Percentiles rank a stretch among this genome's conserved stretches.
phyloP scores from a whole-genome alignment of 2,888 invertebrate genomes.

The Chalcis sispes region DNA sequence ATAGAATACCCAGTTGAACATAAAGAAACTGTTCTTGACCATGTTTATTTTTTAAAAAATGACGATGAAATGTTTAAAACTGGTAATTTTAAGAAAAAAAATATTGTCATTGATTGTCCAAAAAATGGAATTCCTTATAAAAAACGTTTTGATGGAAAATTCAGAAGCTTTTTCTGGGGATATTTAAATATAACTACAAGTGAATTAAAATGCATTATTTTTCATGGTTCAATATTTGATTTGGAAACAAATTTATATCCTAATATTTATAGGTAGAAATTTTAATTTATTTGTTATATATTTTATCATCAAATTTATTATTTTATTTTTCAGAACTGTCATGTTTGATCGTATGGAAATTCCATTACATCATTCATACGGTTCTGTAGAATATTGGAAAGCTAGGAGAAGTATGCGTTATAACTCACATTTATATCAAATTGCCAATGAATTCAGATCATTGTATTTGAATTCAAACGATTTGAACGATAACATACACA shows the following conservation, averaged over 20 bases:
- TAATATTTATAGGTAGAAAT: slow-evolving; percentile 74
- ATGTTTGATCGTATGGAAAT: slow-evolving; percentile 88
- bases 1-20: slow-evolving; percentile 76
- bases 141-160: slow-evolving; percentile 72
- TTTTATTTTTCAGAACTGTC: slow-evolving; percentile 35
- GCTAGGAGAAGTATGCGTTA: slow-evolving; percentile 95
- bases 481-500: slow-evolving; percentile 79
- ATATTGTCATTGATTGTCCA: slow-evolving; percentile 41
- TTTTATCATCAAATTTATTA: background rate
- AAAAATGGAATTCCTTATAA: slow-evolving; percentile 63
- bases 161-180: slow-evolving; percentile 82
- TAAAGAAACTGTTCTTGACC: slow-evolving; percentile 80
- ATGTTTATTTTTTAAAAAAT: slow-evolving; percentile 89
- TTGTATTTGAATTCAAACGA: slow-evolving; percentile 81
- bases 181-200: slow-evolving; percentile 83
- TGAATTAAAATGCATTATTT: slow-evolving; percentile 86
- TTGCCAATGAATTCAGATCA: slow-evolving; percentile 83
- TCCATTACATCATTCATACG: slow-evolving; percentile 91
- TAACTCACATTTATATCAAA: slow-evolving; percentile 80
- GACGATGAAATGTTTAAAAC: slow-evolving; percentile 90
- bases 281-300: slow-evolving; percentile 4
- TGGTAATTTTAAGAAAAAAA: slow-evolving; percentile 83
- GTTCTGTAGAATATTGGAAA: slow-evolving; percentile 89
- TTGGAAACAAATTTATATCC: slow-evolving; percentile 80
- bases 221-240: slow-evolving; percentile 86